Evolutionary conservation across 1,140 invertebrate genomes (phyloP).

Genomic region (Drusus annulatus): DNA sequence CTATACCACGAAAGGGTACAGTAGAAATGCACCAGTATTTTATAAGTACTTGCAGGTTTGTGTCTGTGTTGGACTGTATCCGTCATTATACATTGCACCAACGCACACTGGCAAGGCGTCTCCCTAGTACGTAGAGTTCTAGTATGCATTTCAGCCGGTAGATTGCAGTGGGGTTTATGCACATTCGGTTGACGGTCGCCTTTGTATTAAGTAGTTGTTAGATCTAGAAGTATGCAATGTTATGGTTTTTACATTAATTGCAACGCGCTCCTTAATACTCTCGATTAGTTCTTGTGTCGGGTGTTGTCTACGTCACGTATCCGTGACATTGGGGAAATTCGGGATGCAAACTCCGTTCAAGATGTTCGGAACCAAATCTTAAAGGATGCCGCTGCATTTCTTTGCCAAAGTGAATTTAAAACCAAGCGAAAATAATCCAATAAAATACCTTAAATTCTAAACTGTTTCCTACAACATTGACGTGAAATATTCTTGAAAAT

Average conservation of each 20-base stretch:
- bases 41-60: slow-evolving; percentile 12
- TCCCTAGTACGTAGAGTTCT: slow-evolving; percentile 35
- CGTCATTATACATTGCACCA: slow-evolving; percentile 8
- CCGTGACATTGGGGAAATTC: not conserved
- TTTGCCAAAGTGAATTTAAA: slow-evolving; percentile 1
- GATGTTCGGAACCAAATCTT: slow-evolving; percentile 21
- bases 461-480: not conserved
- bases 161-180: slow-evolving; percentile 55
- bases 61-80: not conserved
- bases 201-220: slow-evolving; percentile 44
- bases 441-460: too few species aligned
- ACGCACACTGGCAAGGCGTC: slow-evolving; percentile 4
- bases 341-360: not conserved
- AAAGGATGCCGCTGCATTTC: not conserved
- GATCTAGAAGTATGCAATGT: slow-evolving; percentile 43
- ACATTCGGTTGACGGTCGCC: slow-evolving; percentile 53
- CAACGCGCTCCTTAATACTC: not conserved
- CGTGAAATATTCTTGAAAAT: not conserved
- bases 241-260: slow-evolving; percentile 27
- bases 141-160: slow-evolving; percentile 48
- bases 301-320: not conserved
- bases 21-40: slow-evolving; percentile 31
- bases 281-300: not conserved
- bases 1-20: not conserved
- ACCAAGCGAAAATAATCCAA: too few species aligned